Percentiles rank a stretch among this genome's conserved stretches.
These are phyloP conservation scores for Micoletzkya japonica DNA, from an alignment of 2,888 invertebrate species.

Conservation along the genomic window DNA sequence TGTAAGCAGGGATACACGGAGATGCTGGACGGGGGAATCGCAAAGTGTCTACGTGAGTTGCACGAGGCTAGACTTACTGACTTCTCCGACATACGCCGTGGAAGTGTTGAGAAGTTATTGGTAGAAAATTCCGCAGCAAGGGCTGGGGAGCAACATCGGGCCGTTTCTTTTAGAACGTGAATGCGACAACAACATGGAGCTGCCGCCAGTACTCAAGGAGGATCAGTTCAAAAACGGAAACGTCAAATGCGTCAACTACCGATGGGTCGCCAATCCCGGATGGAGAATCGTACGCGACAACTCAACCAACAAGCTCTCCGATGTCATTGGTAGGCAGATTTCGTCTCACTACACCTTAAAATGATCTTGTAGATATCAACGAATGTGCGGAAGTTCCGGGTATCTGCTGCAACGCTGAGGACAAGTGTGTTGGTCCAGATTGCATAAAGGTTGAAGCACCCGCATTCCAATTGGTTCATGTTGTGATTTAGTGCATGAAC, in stretches of 20 bases:
- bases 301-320: constrained; percentile 2
- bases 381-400: neutral
- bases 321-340: constrained; percentile 16
- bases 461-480: neutral
- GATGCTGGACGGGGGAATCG: neutral
- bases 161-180: neutral
- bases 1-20: constrained; percentile 14
- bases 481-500: neutral
- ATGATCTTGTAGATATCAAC: neutral
- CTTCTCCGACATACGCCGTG: no score
- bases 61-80: no score
- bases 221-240: neutral
- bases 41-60: neutral
- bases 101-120: neutral
- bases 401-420: neutral
- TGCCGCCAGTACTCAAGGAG: neutral
- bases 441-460: neutral
- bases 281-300: constrained; percentile 16
- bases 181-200: neutral
- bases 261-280: neutral
- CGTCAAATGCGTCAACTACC: neutral
- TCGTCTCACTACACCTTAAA: neutral
- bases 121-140: neutral
- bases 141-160: neutral
- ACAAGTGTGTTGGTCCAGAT: neutral